Conservation (phyloP, 1,140 invertebrate species). For the Plodia interpunctella region DNA sequence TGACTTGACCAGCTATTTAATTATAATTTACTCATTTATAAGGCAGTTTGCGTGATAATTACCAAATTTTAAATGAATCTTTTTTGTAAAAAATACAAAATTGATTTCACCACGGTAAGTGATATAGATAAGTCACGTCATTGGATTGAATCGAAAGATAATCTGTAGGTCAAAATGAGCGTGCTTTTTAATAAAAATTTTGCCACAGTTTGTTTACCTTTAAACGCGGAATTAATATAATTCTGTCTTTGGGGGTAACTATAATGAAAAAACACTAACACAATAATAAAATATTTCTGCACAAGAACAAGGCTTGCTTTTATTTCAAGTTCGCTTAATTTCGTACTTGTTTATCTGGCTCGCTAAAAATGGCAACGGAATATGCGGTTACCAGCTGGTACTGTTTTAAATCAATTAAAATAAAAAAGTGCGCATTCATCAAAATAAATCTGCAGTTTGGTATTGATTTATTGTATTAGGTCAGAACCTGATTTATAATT, state of each 20-base stretch:
- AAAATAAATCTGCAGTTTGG: conserved; percentile 1
- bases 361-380: neutral
- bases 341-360: neutral
- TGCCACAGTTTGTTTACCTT: no score
- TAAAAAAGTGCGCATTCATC: neutral
- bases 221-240: no score
- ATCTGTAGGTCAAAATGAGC: no score
- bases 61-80: no score
- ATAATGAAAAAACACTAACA: no score
- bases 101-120: neutral
- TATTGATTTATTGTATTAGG: conserved; percentile 12
- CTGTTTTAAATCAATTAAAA: neutral
- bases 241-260: no score
- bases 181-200: no score
- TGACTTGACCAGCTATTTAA: no score
- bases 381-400: neutral
- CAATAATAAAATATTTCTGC: no score
- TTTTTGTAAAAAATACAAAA: neutral
- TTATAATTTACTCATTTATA: no score
- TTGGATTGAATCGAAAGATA: neutral
- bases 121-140: neutral
- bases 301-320: neutral
- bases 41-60: no score
- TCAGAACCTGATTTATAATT: conserved; percentile 11
- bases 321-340: neutral